Evolutionary conservation across 2,888 invertebrate species (phyloP), one percentile per base, ranked within the genome.

Genomic region (Andrena marginata): DNA sequence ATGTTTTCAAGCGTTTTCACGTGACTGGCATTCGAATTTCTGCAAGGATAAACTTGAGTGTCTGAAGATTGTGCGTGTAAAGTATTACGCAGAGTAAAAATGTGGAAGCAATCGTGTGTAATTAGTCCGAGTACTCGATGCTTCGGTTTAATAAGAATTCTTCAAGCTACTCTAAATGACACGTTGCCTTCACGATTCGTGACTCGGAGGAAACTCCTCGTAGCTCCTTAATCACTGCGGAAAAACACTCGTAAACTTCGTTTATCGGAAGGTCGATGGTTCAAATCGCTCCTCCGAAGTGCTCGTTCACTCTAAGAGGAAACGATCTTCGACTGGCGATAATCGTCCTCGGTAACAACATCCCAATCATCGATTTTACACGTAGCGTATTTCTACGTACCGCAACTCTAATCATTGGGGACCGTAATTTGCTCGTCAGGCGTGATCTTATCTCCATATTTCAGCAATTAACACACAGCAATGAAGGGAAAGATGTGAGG

Each of bases 381-480:
- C 48, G 13, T 2, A 33, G 23, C 0, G n/a, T 5, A 20, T 51
- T 51, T 51, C 42, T 42, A 16, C 42, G 4, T 42, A 16, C 42
- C 42, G 42, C 16, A 42, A 16, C 48, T 4, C 6, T 20, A 7
- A 5, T 5, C 10, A 31, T 33, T 20, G 26, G 26, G 23, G n/a
- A 59, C 8, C 6, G 3, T 20, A 49, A 6, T 59, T 59, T 16
- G 2, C 3, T 33, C 2, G 26, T 16, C 3, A 48, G 10, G 0
- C 5, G 7, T 13, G 23, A 48, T 72, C 26, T 72, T 49, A 33
- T 74, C 74, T 20, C 20, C 31, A n/a, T 20, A 31, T 4, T 56
- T 54, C 23, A n/a, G 1, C 5, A 63, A 26, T 26, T 10, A 62
- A 63, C 13, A 0, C 2, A 6, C 29, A 33, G 6, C 49, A 1